These are phyloP conservation scores for Sinelater perroti DNA, from an alignment of 2,888 invertebrate genomes.

Conservation along the genomic window DNA sequence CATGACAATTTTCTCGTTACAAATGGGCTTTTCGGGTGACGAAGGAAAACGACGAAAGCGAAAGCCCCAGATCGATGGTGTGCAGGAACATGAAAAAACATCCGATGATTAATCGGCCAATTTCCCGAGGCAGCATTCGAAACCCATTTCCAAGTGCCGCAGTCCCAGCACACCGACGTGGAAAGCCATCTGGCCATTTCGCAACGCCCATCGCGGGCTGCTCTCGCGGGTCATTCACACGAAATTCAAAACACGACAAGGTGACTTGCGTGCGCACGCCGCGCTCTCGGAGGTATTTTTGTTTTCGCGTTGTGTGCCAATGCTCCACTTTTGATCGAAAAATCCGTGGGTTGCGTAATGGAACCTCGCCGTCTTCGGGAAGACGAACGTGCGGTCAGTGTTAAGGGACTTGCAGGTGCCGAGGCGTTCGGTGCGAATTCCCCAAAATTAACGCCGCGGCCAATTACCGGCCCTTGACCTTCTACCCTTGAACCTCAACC, in stretches of 20 bases:
- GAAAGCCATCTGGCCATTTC: slow-evolving; percentile 24
- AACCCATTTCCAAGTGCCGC: too few relatives aligned
- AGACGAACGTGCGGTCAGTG: too few relatives aligned
- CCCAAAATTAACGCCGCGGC: slow-evolving; percentile 21
- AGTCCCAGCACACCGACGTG: too few relatives aligned
- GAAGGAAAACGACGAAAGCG: too few relatives aligned
- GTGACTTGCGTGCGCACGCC: slow-evolving; percentile 49
- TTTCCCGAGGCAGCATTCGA: too few relatives aligned
- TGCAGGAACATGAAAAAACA: too few relatives aligned
- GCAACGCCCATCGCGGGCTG: slow-evolving; percentile 21
- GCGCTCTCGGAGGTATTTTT: slow-evolving; percentile 31
- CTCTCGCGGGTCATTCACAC: slow-evolving; percentile 37
- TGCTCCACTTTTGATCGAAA: slow-evolving; percentile 33
- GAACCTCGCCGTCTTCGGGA: background rate
- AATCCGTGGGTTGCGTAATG: slow-evolving; percentile 1
- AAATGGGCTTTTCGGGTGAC: too few relatives aligned
- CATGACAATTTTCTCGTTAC: too few relatives aligned
- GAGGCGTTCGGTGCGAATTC: too few relatives aligned
- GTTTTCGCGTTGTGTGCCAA: slow-evolving; percentile 29
- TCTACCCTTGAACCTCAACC: slow-evolving; percentile 53
- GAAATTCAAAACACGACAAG: slow-evolving; percentile 40
- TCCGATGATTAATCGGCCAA: too few relatives aligned
- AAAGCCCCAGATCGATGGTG: too few relatives aligned
- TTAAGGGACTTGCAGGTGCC: too few relatives aligned
- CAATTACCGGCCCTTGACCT: slow-evolving; percentile 50